Evolutionary conservation across 2,888 invertebrate species (phyloP), one percentile per base, ranked within the genome.

Genomic region (Idaea biselata): DNA sequence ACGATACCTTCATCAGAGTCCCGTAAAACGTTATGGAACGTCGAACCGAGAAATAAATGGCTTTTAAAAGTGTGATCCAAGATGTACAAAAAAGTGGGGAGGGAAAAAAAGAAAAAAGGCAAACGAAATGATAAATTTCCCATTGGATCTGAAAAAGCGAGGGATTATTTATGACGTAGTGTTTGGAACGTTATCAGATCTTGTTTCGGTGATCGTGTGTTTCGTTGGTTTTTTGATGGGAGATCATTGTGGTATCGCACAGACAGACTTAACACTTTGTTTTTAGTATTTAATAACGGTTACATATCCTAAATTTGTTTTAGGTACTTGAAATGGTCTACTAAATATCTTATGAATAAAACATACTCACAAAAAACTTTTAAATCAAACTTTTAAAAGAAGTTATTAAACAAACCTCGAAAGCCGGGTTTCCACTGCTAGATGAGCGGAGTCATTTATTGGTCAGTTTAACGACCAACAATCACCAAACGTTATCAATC

Each of bases 31-130:
- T 81, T 80, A 87, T 80, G 82, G 83, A 83, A 84, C 82, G 84
- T 83, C 86, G 85, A 87, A 83, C 80, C 79, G 80, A 79, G 81
- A 87, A 87, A 90, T 91, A 89, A 91, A 91, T 89, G 88, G 83
- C 84, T 82, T 87, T 89, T 84, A 88, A 89, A 91, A 88, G 89
- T 89, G 90, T 89, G 89, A 91, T 89, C 83, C 85, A 86, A 91
- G 89, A 89, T 88, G 89, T 87, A 88, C 86, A 88, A 87, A 88
- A 44, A 87, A 83, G 78, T 80, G 79, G 82, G 81, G 77, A 79
- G 77, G 82, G 77, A 56, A 72, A 66, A 69, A 81, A 78, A 76
- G 78, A 79, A 80, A 84, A 89, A 89, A 83, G 77, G 81, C 78
- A 77, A 80, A 82, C 82, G 81, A 89, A 90, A 91, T 91, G 89